Conservation (phyloP, 2,113 vertebrate genomes). For the Brevimyrus niger region DNA sequence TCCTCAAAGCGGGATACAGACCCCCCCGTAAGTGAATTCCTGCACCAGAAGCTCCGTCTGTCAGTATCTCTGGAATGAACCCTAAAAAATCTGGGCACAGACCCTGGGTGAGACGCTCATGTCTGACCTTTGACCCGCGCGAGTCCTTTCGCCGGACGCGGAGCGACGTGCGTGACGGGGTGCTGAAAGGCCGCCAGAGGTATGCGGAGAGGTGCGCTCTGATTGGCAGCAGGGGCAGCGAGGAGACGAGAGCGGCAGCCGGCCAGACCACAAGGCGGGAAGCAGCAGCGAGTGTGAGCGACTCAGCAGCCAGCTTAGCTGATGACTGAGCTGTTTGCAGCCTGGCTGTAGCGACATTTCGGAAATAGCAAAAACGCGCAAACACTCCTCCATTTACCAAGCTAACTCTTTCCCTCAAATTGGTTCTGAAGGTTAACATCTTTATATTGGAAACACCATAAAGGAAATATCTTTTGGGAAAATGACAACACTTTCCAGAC, state of each 20-base stretch:
- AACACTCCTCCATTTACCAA: neutral
- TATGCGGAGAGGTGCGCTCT: neutral
- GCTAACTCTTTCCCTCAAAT: neutral
- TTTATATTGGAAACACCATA: neutral
- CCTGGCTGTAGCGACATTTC: neutral
- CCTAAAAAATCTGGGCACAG: neutral
- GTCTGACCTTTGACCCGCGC: constrained; percentile 1
- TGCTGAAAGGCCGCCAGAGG: neutral
- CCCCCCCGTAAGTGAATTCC: neutral
- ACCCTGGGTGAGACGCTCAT: neutral
- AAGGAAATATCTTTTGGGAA: neutral
- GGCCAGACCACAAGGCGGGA: neutral
- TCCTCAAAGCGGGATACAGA: neutral
- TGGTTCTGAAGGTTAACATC: neutral
- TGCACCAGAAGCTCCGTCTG: neutral
- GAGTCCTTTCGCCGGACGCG: neutral
- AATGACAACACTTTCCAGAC: neutral
- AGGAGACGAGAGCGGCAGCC: neutral
- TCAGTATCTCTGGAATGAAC: constrained; percentile 10
- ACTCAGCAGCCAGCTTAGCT: neutral
- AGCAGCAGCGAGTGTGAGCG: neutral
- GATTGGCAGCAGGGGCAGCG: neutral
- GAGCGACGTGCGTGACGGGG: neutral
- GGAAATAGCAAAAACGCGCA: neutral
- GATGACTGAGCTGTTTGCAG: neutral